phyloP scores from a whole-genome alignment of 2,888 invertebrate species.

The Plutella xylostella region DNA sequence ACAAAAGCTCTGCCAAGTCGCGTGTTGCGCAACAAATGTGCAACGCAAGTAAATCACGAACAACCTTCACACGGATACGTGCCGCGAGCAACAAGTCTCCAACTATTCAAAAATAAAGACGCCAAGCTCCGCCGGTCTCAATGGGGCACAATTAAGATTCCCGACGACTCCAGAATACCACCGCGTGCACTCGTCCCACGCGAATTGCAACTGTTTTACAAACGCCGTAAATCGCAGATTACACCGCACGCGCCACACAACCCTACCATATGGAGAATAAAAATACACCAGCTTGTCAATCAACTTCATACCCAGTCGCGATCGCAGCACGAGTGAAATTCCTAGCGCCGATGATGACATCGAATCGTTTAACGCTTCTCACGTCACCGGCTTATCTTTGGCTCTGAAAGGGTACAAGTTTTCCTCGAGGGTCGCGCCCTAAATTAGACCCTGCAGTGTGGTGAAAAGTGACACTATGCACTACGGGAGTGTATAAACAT shows the following conservation, averaged over 20 bases:
- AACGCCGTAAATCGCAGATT: constrained; percentile 49
- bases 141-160: constrained; percentile 65
- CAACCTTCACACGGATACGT: constrained; percentile 24
- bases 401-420: constrained; percentile 35
- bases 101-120: constrained; percentile 51
- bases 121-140: constrained; percentile 44
- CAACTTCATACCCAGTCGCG: constrained; percentile 35
- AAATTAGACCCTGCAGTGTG: constrained; percentile 31
- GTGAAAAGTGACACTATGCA: constrained; percentile 3
- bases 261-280: constrained; percentile 37
- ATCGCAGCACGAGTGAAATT: constrained; percentile 32
- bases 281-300: constrained; percentile 32
- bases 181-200: constrained; percentile 23
- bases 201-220: constrained; percentile 46
- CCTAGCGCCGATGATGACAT: constrained; percentile 26
- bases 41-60: constrained; percentile 32
- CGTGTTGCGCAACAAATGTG: constrained; percentile 24
- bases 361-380: constrained; percentile 41
- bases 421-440: constrained; percentile 20
- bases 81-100: constrained; percentile 43
- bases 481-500: constrained; percentile 23
- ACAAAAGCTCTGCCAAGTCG: constrained; percentile 33
- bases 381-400: constrained; percentile 39
- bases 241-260: constrained; percentile 34
- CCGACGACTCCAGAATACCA: constrained; percentile 33